Conservation (phyloP, 2,888 invertebrate genomes). For the Encarsia formosa region DNA sequence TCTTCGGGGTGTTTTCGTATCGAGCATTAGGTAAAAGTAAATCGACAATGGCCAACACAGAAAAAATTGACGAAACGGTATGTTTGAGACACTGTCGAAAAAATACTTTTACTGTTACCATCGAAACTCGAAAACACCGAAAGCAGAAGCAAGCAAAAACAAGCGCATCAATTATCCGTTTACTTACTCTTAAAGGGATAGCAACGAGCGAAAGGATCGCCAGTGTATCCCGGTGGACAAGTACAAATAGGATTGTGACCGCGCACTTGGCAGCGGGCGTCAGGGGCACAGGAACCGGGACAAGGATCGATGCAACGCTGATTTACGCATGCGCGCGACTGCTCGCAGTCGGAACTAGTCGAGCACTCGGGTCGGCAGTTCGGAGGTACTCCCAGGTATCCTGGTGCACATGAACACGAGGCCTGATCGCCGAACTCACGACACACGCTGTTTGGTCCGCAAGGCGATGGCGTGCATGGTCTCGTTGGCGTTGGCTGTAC, state of each 20-base stretch:
- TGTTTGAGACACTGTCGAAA: too few species aligned
- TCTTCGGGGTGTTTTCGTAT: too few species aligned
- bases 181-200: conserved; percentile 24
- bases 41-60: too few species aligned
- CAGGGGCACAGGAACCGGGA: conserved; percentile 56
- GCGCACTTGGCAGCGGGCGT: conserved; percentile 56
- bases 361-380: conserved; percentile 56
- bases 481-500: too few species aligned
- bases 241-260: conserved; percentile 61
- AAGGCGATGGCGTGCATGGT: conserved; percentile 26
- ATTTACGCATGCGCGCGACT: conserved; percentile 56
- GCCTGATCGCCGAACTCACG: conserved; percentile 51
- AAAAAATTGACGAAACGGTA: too few species aligned
- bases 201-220: conserved; percentile 53
- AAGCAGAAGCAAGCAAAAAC: too few species aligned
- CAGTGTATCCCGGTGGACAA: conserved; percentile 54
- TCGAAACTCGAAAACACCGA: too few species aligned
- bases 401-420: conserved; percentile 54
- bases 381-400: conserved; percentile 55
- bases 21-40: too few species aligned
- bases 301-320: conserved; percentile 58
- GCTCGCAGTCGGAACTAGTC: conserved; percentile 56
- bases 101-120: too few species aligned
- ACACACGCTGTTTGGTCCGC: conserved; percentile 49
- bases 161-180: too few species aligned